Evolutionary conservation across 2,797 vertebrate genomes (phyloP), one percentile per base, ranked within the genome.

Genomic region (Acanthopagrus latus): DNA sequence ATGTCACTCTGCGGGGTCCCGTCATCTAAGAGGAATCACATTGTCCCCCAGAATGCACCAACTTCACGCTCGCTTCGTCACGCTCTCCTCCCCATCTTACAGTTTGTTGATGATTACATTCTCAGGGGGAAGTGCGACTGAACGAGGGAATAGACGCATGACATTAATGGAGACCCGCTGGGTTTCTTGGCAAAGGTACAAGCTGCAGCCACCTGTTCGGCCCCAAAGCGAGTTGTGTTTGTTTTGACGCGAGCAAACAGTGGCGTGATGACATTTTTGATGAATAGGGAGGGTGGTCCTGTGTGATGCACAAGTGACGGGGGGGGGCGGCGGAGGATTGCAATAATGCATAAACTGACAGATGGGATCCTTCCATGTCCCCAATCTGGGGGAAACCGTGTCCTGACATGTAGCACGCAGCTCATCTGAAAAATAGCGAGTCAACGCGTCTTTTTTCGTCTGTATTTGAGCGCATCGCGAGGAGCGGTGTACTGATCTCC

Each of bases 261-360:
- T 25, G 44, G 50, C 0, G 10, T 71, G 85, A 84, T 78, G 88
- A 91, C 83, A 88, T 80, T 75, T 66, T 52, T 76, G 38, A 76
- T 82, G 72, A 91, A 83, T 64, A 78, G 75, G 64, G 33, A 70
- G 48, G 73, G 78, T 58, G 80, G 64, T 79, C 75, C 58, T 58
- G 33, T 62, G 25, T 78, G 48, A 86, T 67, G 48, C 60, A 50
- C 78, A 82, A 81, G 50, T 52, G 74, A 41, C 55, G 71, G 64
- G 6, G 7, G 20, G 13, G 27, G 51, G 47, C 74, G 62, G 72
- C 62, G 44, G 78, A 60, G 63, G 51, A 78, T 78, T 21, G 60
- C 78, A 91, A 93, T 88, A 92, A 92, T 80, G 82, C 81, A 76
- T 58, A 82, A 83, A 90, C 73, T 78, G 83, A 93, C 91, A 92